phyloP scores from a whole-genome alignment of 2,888 invertebrate species.

The Eutolmus rufibarbis region DNA sequence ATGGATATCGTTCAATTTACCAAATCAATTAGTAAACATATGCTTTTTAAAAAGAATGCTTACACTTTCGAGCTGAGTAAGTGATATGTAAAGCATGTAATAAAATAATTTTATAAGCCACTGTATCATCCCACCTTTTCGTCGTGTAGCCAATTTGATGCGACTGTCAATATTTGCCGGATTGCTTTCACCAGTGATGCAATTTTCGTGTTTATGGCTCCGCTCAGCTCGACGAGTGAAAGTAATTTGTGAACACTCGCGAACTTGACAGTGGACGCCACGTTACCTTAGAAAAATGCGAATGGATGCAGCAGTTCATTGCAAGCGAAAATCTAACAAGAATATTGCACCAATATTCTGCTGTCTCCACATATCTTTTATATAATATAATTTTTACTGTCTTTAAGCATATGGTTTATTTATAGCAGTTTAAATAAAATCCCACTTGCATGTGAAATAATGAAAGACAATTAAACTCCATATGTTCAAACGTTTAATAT shows the following conservation, averaged over 20 bases:
- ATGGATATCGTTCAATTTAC: too few relatives aligned
- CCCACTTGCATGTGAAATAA: too few relatives aligned
- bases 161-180: slow-evolving; percentile 5
- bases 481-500: not conserved
- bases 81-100: not conserved
- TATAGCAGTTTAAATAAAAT: not conserved
- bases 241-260: not conserved
- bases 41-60: not conserved
- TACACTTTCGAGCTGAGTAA: too few relatives aligned
- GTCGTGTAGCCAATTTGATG: not conserved
- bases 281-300: not conserved
- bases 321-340: not conserved
- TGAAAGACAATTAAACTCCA: too few relatives aligned
- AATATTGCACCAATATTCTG: not conserved
- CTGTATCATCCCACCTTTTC: not conserved
- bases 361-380: not conserved
- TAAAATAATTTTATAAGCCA: not conserved
- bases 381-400: not conserved
- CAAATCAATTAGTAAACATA: not conserved
- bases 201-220: slow-evolving; percentile 1
- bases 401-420: not conserved
- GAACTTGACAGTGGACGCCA: not conserved
- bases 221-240: not conserved
- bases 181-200: slow-evolving; percentile 14
- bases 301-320: not conserved